These are phyloP conservation scores for Ciconia maguari DNA, from an alignment of 2,113 vertebrate species.

Conservation along the genomic window DNA sequence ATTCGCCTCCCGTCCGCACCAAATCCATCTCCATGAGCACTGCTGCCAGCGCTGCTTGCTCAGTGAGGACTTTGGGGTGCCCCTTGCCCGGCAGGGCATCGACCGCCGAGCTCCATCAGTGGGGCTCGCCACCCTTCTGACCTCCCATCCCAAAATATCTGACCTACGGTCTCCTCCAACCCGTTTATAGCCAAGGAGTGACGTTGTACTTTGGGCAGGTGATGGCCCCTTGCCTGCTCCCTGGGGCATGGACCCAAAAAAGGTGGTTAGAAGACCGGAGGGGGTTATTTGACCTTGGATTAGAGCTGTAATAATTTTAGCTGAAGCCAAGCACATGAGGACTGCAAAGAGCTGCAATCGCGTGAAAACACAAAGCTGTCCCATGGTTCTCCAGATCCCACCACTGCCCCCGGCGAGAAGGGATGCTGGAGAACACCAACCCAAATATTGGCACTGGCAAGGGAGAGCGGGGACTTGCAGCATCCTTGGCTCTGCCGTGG, in stretches of 20 bases:
- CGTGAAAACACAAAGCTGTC: not conserved
- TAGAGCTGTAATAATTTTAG: not conserved
- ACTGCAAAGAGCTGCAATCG: not conserved
- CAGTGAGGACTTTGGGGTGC: not conserved
- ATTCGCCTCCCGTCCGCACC: not conserved
- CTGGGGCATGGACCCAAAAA: not conserved
- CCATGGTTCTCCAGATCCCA: not conserved
- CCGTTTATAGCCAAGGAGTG: not conserved
- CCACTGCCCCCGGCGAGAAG: fast-evolving
- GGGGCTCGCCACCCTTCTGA: not conserved
- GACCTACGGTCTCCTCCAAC: not conserved
- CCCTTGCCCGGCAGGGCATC: not conserved
- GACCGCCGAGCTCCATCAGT: not conserved
- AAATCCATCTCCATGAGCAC: not conserved
- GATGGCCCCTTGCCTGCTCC: not conserved
- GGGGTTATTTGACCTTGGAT: not conserved
- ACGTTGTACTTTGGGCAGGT: not conserved
- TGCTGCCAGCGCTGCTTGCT: not conserved
- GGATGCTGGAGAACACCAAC: not conserved
- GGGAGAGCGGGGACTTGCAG: not conserved
- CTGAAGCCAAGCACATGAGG: not conserved
- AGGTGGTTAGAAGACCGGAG: not conserved
- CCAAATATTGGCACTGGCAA: not conserved
- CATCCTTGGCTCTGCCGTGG: not conserved
- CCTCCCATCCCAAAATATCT: not conserved